phyloP scores from a whole-genome alignment of 2,113 vertebrate genomes.

The Myiozetetes cayanensis region DNA sequence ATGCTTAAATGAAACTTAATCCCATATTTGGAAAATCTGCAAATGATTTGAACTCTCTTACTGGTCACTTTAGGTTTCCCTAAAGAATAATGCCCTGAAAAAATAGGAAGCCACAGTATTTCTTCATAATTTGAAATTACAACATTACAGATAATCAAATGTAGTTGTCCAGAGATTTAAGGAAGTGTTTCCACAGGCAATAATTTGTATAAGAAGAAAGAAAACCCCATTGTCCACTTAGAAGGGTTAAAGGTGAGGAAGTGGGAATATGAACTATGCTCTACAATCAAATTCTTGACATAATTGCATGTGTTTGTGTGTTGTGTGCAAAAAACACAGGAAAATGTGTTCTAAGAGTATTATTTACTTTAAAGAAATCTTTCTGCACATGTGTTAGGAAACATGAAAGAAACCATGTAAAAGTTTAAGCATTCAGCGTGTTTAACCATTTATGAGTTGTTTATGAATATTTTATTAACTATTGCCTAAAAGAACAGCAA shows the following conservation, averaged over 20 bases:
- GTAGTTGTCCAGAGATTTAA: constrained; percentile 7
- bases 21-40: not conserved
- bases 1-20: not conserved
- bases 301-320: not conserved
- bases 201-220: constrained; percentile 17
- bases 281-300: constrained; percentile 25
- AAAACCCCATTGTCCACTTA: constrained; percentile 46
- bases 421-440: constrained; percentile 16
- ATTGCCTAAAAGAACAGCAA: constrained; percentile 48
- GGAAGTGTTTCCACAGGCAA: not conserved
- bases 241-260: constrained; percentile 38
- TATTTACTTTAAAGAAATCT: constrained; percentile 27
- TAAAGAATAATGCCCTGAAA: not conserved
- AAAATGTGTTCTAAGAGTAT: not conserved
- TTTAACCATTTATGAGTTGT: constrained; percentile 63
- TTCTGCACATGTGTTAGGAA: not conserved
- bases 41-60: not conserved
- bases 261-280: constrained; percentile 29
- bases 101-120: not conserved
- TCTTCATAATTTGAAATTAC: constrained; percentile 4
- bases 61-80: not conserved
- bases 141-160: constrained; percentile 22
- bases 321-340: not conserved
- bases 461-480: constrained; percentile 69
- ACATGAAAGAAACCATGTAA: not conserved